Conservation (phyloP, 2,888 invertebrate species). For the Drosophila subquinaria region DNA sequence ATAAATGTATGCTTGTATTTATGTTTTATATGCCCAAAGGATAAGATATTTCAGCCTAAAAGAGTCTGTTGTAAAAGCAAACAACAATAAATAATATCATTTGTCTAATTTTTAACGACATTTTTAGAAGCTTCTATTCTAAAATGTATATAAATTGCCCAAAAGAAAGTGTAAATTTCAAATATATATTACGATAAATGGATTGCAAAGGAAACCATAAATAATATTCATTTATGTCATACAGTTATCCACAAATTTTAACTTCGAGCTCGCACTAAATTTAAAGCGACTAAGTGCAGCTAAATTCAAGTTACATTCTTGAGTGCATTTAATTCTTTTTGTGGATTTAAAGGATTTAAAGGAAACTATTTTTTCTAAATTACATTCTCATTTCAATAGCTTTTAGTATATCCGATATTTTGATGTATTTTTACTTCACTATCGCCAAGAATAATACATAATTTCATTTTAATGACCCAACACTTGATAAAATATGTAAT, state of each 20-base stretch:
- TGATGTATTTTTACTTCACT: too few species aligned
- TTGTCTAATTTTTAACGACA: conserved; percentile 11
- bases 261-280: background rate
- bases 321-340: background rate
- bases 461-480: conserved; percentile 4
- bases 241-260: background rate
- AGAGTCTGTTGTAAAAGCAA: conserved; percentile 24
- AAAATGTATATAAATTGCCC: background rate
- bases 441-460: background rate
- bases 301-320: background rate
- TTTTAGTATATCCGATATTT: too few species aligned
- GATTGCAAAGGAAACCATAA: conserved; percentile 9
- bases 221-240: conserved; percentile 1
- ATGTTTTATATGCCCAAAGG: conserved; percentile 7
- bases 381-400: too few species aligned
- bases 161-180: conserved; percentile 1
- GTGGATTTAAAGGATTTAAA: too few species aligned
- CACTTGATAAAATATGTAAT: conserved; percentile 5
- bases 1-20: background rate
- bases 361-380: too few species aligned
- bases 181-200: conserved; percentile 9
- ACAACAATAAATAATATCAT: conserved; percentile 18
- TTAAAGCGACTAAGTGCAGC: background rate
- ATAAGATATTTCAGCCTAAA: background rate
- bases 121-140: background rate